phyloP scores from a whole-genome alignment of 2,797 vertebrate genomes.

The Crocodylus rhombifer region DNA sequence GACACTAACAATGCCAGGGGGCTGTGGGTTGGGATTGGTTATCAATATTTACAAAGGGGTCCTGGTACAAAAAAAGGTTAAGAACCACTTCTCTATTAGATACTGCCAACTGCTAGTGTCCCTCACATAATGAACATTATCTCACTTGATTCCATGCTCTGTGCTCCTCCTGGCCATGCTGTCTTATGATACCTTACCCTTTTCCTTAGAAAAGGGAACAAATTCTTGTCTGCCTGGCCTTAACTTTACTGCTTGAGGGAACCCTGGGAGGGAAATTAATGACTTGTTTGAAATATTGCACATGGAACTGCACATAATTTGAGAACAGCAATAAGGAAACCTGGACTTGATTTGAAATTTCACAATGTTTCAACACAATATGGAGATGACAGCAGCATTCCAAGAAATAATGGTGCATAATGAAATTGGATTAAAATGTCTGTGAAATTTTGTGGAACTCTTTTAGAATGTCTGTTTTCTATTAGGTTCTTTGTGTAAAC shows the following conservation, averaged over 20 bases:
- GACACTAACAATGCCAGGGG: too few relatives aligned
- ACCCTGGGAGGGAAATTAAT: background rate
- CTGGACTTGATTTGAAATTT: background rate
- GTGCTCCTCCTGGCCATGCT: too few relatives aligned
- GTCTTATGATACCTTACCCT: too few relatives aligned
- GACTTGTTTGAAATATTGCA: background rate
- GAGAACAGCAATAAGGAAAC: background rate
- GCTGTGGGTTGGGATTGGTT: too few relatives aligned
- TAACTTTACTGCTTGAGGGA: background rate
- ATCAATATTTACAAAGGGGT: too few relatives aligned
- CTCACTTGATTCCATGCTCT: too few relatives aligned
- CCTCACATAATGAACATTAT: too few relatives aligned
- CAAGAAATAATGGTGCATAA: fast-evolving
- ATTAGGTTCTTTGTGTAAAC: background rate
- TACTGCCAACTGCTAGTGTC: too few relatives aligned
- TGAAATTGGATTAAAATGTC: fast-evolving
- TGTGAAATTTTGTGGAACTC: background rate
- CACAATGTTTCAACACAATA: background rate
- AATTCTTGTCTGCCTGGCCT: background rate
- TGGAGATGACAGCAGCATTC: background rate
- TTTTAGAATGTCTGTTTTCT: background rate
- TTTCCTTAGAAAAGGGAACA: background rate
- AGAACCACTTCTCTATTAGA: too few relatives aligned
- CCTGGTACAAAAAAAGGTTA: too few relatives aligned
- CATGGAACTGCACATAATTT: fast-evolving